These are phyloP conservation scores for Odontamblyopus lacepedii DNA, from an alignment of 2,797 vertebrate species.

Conservation along the genomic window DNA sequence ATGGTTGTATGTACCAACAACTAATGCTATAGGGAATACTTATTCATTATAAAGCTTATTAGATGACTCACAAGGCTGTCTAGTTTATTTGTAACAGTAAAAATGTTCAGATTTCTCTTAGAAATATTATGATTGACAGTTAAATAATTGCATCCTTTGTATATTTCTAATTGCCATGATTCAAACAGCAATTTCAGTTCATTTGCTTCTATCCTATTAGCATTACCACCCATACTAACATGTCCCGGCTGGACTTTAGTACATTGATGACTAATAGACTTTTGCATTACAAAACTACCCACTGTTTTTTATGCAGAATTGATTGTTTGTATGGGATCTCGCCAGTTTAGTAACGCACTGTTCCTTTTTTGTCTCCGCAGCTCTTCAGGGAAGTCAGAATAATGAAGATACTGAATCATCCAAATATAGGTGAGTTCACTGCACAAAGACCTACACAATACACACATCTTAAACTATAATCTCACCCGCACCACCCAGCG, in stretches of 20 bases:
- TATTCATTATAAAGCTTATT: no score
- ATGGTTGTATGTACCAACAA: no score
- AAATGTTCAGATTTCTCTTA: not conserved
- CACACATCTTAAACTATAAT: slow-evolving; percentile 8
- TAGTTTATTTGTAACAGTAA: not conserved
- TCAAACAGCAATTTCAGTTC: not conserved
- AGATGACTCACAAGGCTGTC: no score
- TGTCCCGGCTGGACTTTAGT: not conserved
- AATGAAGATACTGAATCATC: slow-evolving; percentile 97
- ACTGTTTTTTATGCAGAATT: not conserved
- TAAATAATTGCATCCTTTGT: not conserved
- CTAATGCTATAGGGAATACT: not conserved
- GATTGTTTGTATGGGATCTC: slow-evolving; percentile 17
- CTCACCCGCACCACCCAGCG: slow-evolving; percentile 7
- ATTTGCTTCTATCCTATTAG: not conserved
- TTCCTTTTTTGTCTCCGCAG: slow-evolving; percentile 76
- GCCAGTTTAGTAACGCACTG: slow-evolving; percentile 15
- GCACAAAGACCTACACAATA: not conserved
- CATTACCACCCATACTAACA: not conserved
- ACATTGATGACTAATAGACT: not conserved
- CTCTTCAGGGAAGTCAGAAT: slow-evolving; percentile 96
- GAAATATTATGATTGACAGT: not conserved
- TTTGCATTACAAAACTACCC: not conserved
- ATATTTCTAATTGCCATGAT: not conserved
- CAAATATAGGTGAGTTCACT: slow-evolving; percentile 88